phyloP scores from a whole-genome alignment of 2,797 vertebrate species.

The Malurus leucopterus region DNA sequence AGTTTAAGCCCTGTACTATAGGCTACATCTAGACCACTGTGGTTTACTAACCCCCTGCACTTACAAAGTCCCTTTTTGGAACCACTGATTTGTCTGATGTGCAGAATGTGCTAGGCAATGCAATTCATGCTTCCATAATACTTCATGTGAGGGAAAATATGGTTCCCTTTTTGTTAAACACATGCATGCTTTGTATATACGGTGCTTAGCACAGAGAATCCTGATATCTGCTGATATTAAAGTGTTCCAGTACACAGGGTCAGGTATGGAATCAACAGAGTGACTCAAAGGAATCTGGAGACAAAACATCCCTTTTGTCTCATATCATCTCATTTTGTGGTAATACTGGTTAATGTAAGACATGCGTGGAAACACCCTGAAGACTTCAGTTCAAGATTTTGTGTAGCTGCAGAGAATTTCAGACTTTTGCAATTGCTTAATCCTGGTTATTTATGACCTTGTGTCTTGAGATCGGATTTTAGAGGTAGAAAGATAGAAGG shows the following conservation, averaged over 20 bases:
- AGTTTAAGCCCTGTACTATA: background rate
- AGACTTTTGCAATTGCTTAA: background rate
- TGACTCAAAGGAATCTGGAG: background rate
- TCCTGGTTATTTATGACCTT: background rate
- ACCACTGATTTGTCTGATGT: background rate
- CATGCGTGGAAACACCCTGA: background rate
- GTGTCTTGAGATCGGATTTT: background rate
- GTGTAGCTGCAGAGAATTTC: background rate
- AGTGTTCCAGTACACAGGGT: background rate
- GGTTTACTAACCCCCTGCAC: background rate
- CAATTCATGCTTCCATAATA: background rate
- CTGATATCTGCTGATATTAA: background rate
- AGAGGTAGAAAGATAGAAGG: background rate
- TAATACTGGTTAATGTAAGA: background rate
- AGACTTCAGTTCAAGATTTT: background rate
- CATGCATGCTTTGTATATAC: background rate
- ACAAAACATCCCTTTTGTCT: background rate
- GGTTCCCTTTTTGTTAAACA: background rate
- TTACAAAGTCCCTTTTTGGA: background rate
- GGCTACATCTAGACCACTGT: background rate
- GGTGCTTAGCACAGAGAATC: background rate
- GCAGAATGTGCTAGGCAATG: background rate
- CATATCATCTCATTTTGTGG: background rate
- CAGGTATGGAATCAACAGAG: background rate
- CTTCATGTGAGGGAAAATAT: background rate